These are phyloP conservation scores for Narcine bancroftii DNA, from an alignment of 2,113 vertebrate species.

Conservation along the genomic window DNA sequence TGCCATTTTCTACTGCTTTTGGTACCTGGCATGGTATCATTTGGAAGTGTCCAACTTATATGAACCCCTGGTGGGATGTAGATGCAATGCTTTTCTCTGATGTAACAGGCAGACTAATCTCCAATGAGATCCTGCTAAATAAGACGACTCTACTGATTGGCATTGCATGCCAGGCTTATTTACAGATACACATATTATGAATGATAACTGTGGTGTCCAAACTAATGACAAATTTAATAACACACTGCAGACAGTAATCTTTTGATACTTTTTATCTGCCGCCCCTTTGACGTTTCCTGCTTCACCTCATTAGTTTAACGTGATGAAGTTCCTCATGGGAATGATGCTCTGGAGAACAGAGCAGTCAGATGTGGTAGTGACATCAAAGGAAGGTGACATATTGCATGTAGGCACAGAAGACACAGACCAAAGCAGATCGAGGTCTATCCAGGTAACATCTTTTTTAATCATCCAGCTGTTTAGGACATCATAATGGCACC, in stretches of 20 bases:
- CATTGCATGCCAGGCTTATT: neutral
- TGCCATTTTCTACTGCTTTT: neutral
- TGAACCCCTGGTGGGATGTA: neutral
- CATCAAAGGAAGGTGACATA: neutral
- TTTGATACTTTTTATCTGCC: neutral
- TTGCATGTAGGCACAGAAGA: neutral
- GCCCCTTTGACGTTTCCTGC: neutral
- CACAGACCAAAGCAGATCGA: too few relatives aligned
- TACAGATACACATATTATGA: slow-evolving; percentile 5
- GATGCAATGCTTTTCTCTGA: neutral
- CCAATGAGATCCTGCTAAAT: neutral
- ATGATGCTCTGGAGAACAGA: neutral
- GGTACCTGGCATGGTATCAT: neutral
- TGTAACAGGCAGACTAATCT: neutral
- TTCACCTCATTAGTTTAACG: neutral
- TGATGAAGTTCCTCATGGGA: neutral
- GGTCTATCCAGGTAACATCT: neutral
- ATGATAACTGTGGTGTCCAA: slow-evolving; percentile 1
- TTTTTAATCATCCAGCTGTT: neutral
- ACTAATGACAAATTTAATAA: slow-evolving; percentile 1
- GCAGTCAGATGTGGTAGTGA: neutral
- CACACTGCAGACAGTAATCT: neutral
- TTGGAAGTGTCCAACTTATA: neutral
- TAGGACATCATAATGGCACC: neutral
- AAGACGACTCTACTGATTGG: neutral